Conservation (phyloP, 2,113 vertebrate species). For the Istiophorus platypterus region DNA sequence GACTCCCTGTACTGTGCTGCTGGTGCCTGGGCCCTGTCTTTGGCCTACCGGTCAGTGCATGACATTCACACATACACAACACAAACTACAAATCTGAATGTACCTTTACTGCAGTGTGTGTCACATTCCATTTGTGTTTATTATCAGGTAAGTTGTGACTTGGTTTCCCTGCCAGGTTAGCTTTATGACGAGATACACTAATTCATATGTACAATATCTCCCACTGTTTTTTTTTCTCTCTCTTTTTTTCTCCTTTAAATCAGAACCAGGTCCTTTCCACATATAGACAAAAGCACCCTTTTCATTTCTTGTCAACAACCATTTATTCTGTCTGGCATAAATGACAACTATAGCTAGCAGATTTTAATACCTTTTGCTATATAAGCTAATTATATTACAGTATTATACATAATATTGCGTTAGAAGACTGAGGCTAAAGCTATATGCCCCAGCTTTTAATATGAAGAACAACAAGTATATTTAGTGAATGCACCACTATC, state of each 20-base stretch:
- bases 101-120: background rate
- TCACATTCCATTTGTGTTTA: background rate
- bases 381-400: too few relatives aligned
- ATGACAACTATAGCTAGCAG: background rate
- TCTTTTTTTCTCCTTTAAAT: too few relatives aligned
- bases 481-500: background rate
- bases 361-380: background rate
- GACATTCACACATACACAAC: background rate
- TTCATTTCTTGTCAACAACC: background rate
- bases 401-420: background rate
- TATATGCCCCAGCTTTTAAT: background rate
- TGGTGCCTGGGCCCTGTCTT: conserved; percentile 91
- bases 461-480: background rate
- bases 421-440: background rate
- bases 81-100: background rate
- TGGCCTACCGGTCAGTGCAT: conserved; percentile 92
- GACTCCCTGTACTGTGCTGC: conserved; percentile 97
- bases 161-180: background rate
- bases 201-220: background rate
- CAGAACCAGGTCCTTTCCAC: too few relatives aligned
- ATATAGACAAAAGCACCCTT: background rate
- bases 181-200: background rate
- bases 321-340: background rate
- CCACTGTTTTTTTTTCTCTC: background rate
- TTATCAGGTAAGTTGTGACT: background rate